Evolutionary conservation across 2,113 vertebrate genomes (phyloP).

Genomic region (Falcunculus frontatus): DNA sequence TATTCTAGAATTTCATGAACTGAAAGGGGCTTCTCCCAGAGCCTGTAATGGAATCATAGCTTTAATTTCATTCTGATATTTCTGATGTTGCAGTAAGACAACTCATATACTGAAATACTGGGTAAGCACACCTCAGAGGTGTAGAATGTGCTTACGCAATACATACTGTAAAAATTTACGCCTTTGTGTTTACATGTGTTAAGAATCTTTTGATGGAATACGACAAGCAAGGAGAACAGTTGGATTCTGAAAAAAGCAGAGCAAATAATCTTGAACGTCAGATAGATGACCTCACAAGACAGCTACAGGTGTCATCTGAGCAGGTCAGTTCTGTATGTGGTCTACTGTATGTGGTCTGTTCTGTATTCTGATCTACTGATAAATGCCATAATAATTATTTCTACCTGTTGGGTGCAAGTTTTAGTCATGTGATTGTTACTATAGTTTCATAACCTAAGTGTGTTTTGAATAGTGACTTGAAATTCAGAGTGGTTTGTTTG

Average conservation of each 20-base stretch:
- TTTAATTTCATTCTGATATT: not conserved
- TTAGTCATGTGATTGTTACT: not conserved
- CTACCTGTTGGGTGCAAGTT: not conserved
- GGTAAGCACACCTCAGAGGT: not conserved
- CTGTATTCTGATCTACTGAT: not conserved
- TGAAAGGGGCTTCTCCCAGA: not conserved
- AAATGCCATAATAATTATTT: not conserved
- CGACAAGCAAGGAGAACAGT: conserved; percentile 87
- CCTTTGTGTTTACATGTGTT: not conserved
- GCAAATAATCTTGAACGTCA: conserved; percentile 80
- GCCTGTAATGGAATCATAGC: not conserved
- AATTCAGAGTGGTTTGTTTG: not conserved
- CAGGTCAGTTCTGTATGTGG: conserved; percentile 74
- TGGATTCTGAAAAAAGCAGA: conserved; percentile 87
- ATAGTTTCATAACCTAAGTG: not conserved
- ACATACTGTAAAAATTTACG: not conserved
- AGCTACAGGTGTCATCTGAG: conserved; percentile 75
- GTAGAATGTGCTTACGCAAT: not conserved
- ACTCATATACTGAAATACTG: not conserved
- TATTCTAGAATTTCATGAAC: not conserved
- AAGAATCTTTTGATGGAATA: conserved; percentile 93
- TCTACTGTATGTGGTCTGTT: conserved; percentile 79
- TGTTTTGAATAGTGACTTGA: not conserved
- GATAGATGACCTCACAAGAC: conserved; percentile 83
- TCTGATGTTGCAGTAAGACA: not conserved